Percentiles rank a stretch among this genome's conserved stretches.
Evolutionary conservation across 1,140 invertebrate genomes (phyloP).

Genomic region (Diprion similis): DNA sequence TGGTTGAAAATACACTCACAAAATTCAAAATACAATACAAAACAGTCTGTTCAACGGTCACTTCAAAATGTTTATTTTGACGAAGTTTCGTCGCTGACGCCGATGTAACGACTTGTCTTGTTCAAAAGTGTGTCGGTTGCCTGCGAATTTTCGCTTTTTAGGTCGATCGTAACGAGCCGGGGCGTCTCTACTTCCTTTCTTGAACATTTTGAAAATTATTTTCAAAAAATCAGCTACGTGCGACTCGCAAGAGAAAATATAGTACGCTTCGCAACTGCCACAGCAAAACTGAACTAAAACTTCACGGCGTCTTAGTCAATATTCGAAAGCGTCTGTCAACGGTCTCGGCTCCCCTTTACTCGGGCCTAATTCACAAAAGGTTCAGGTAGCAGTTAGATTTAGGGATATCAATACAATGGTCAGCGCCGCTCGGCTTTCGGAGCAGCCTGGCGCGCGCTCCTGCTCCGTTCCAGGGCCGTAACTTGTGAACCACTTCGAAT

Average conservation of each 20-base stretch:
- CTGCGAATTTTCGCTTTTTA: not conserved
- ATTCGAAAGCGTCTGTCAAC: not conserved
- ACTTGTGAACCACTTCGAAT: not conserved
- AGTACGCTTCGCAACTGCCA: no score
- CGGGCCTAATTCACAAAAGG: not conserved
- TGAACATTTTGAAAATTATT: not conserved
- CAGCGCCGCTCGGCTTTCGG: no score
- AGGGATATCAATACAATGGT: no score
- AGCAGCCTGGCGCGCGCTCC: not conserved
- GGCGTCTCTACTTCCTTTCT: not conserved
- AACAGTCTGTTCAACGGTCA: no score
- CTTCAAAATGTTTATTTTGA: no score
- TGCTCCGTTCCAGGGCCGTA: not conserved
- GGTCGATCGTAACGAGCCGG: not conserved
- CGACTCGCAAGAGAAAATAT: no score
- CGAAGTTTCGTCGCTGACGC: no score
- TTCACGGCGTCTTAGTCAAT: not conserved
- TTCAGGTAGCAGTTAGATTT: not conserved
- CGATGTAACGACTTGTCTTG: no score
- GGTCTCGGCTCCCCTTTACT: not conserved
- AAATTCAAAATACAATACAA: no score
- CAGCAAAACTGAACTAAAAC: not conserved
- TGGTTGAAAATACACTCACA: no score
- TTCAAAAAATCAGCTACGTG: not conserved
- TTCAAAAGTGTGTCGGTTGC: no score